Evolutionary conservation across 2,113 vertebrate genomes (phyloP).

Genomic region (Casuarius casuarius): DNA sequence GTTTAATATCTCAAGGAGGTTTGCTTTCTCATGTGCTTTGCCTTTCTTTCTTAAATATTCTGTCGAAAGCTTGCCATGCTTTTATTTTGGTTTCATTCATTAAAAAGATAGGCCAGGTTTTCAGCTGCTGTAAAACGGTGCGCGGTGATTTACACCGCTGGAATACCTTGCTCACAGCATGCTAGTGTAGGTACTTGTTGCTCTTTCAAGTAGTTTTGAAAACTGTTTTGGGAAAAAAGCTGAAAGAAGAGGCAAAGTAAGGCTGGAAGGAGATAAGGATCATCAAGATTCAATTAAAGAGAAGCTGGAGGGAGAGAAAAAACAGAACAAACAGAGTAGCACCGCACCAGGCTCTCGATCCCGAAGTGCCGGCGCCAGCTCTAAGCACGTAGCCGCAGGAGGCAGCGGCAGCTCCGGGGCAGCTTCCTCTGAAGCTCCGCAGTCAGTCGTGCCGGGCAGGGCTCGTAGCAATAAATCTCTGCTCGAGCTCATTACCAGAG

Average conservation of each 20-base stretch:
- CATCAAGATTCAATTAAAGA: neutral
- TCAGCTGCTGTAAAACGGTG: neutral
- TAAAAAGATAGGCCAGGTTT: neutral
- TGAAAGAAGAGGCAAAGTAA: neutral
- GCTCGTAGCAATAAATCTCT: neutral
- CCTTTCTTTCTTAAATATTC: neutral
- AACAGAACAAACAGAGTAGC: neutral
- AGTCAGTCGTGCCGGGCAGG: rapidly evolving
- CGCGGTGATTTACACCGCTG: neutral
- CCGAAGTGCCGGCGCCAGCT: neutral
- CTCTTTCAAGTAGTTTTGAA: neutral
- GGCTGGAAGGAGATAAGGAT: neutral
- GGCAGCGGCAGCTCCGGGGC: neutral
- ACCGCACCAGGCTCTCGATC: neutral
- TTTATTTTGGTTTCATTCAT: neutral
- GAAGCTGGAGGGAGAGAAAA: neutral
- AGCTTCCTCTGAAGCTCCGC: neutral
- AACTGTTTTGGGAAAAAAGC: neutral
- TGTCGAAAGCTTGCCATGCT: neutral
- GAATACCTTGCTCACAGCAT: neutral
- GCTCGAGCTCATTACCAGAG: neutral
- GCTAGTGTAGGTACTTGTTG: neutral
- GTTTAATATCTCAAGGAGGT: neutral
- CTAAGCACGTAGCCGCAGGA: neutral
- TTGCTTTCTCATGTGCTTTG: neutral